Percentiles rank a stretch among this genome's conserved stretches.
These are phyloP conservation scores for Oreohelix idahoensis DNA, from an alignment of 1,140 invertebrate genomes.

Conservation along the genomic window DNA sequence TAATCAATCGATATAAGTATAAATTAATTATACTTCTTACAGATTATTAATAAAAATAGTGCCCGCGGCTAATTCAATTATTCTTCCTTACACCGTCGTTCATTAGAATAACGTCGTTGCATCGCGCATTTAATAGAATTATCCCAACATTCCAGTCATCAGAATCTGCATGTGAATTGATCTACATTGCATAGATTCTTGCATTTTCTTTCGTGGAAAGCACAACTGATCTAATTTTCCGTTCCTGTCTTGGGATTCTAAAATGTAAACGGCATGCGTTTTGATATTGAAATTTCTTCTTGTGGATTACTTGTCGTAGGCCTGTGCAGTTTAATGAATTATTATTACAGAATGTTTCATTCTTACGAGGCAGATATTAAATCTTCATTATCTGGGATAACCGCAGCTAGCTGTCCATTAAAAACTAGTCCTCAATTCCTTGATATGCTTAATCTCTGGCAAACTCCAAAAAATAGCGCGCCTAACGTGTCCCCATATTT, in stretches of 20 bases:
- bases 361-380: not conserved
- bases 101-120: not conserved
- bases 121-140: not conserved
- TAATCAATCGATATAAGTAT: not conserved
- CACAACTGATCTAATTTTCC: not conserved
- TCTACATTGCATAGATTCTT: slow-evolving; percentile 6
- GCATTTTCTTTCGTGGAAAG: not conserved
- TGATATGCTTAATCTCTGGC: not conserved
- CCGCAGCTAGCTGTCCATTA: not conserved
- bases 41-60: not conserved
- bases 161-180: not conserved
- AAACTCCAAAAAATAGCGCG: not conserved
- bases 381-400: not conserved
- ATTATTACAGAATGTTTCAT: not conserved
- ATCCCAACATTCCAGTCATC: not conserved
- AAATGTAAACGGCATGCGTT: not conserved
- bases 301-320: not conserved
- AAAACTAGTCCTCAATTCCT: not conserved
- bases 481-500: not conserved
- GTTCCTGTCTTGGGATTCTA: not conserved
- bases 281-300: not conserved
- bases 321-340: not conserved
- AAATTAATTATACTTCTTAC: not conserved
- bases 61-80: not conserved
- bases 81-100: not conserved